Percentiles rank a stretch among this genome's conserved stretches.
Evolutionary conservation across 2,113 vertebrate species (phyloP).

Genomic region (Saguinus imperator): DNA sequence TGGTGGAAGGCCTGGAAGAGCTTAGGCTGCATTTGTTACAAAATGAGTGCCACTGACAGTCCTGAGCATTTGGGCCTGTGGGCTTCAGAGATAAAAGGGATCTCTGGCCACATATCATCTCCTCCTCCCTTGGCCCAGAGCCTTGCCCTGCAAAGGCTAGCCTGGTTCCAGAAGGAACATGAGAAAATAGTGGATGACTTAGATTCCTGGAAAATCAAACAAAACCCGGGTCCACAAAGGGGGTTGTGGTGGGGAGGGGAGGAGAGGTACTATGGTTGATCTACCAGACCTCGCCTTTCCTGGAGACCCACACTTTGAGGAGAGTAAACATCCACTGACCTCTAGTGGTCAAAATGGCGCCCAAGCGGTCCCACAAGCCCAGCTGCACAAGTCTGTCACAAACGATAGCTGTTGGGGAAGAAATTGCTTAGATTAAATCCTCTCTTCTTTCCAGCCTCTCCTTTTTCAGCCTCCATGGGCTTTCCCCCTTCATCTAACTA

Average conservation of each 20-base stretch:
- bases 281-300: not conserved
- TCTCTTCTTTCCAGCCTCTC: not conserved
- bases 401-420: not conserved
- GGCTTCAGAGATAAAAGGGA: not conserved
- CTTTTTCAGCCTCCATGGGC: not conserved
- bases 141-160: not conserved
- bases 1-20: not conserved
- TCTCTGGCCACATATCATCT: not conserved
- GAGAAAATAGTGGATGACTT: not conserved
- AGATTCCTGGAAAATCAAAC: not conserved
- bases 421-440: not conserved
- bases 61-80: not conserved
- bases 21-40: not conserved
- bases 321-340: conserved; percentile 59
- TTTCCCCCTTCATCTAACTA: not conserved
- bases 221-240: not conserved
- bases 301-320: not conserved
- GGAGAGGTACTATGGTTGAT: fast-evolving
- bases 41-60: not conserved
- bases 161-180: not conserved
- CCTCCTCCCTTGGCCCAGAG: not conserved
- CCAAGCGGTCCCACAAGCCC: not conserved
- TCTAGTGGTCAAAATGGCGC: conserved; percentile 63
- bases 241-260: no score
- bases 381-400: not conserved